phyloP scores from a whole-genome alignment of 1,140 invertebrate genomes.

The Aphaenogaster rudis region DNA sequence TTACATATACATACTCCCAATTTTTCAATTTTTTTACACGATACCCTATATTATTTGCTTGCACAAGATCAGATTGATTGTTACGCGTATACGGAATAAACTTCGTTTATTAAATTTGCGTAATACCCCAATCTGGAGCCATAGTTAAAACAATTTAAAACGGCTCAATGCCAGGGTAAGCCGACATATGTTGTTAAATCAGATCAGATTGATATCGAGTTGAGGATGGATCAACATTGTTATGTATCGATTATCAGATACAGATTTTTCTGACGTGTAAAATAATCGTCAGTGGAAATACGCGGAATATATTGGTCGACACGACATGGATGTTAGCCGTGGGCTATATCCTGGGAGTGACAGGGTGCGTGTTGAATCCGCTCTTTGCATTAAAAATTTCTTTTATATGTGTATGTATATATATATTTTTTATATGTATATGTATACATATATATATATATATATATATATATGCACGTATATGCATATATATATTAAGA shows the following conservation, averaged over 20 bases:
- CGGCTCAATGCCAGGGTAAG: not conserved
- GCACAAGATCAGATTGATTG: not conserved
- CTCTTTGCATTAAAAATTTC: constrained; percentile 29
- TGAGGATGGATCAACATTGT: not conserved
- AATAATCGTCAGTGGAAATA: constrained; percentile 64
- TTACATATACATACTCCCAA: not conserved
- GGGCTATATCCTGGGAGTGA: constrained; percentile 33
- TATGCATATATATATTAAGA: not conserved
- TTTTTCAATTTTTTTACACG: not conserved
- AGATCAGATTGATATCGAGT: constrained; percentile 33
- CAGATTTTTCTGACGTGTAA: constrained; percentile 50
- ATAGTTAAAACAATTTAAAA: constrained; percentile 41
- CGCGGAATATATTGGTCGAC: constrained; percentile 42
- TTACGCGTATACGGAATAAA: constrained; percentile 13
- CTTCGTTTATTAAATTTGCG: constrained; percentile 31
- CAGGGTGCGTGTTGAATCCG: not conserved
- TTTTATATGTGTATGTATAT: not conserved
- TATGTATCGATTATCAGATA: constrained; percentile 62
- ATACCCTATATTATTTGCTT: constrained; percentile 6
- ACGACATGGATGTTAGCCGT: constrained; percentile 70
- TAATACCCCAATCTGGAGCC: not conserved
- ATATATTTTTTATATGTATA: not conserved
- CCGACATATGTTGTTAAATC: constrained; percentile 42
- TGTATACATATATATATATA: not conserved
- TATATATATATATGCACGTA: not conserved